Conservation (phyloP, 2,797 vertebrate genomes). For the Megaceryle alcyon region DNA sequence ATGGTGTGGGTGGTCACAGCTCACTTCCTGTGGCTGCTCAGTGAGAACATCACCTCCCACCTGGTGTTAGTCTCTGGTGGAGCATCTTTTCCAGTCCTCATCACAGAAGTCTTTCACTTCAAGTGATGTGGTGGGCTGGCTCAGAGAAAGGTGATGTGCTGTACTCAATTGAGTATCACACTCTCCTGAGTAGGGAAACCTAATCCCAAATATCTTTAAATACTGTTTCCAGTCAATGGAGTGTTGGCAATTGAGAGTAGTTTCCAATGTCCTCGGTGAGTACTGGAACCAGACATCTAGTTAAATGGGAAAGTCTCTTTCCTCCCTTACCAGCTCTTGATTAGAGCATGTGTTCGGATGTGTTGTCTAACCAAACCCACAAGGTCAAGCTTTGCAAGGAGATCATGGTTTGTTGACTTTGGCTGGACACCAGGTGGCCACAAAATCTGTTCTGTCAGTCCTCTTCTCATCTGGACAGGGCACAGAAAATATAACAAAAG, state of each 20-base stretch:
- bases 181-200: not conserved
- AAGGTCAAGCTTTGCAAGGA: not conserved
- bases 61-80: not conserved
- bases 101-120: rapidly evolving
- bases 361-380: not conserved
- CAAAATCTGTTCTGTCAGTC: not conserved
- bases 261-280: not conserved
- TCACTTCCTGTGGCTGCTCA: not conserved
- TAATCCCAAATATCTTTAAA: not conserved
- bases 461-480: not conserved
- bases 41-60: not conserved
- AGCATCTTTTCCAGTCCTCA: not conserved
- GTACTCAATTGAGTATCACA: too few relatives aligned
- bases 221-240: not conserved
- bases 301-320: not conserved
- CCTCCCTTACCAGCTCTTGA: not conserved
- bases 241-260: not conserved
- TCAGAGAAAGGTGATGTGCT: not conserved
- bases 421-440: not conserved
- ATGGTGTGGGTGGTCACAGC: not conserved
- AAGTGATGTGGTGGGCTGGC: not conserved
- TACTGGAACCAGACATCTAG: not conserved
- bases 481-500: not conserved
- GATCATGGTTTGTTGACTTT: not conserved
- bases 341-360: rapidly evolving